Percentiles rank a stretch among this genome's conserved stretches.
Conservation (phyloP, 2,113 vertebrate genomes). For the Thermophis baileyi region DNA sequence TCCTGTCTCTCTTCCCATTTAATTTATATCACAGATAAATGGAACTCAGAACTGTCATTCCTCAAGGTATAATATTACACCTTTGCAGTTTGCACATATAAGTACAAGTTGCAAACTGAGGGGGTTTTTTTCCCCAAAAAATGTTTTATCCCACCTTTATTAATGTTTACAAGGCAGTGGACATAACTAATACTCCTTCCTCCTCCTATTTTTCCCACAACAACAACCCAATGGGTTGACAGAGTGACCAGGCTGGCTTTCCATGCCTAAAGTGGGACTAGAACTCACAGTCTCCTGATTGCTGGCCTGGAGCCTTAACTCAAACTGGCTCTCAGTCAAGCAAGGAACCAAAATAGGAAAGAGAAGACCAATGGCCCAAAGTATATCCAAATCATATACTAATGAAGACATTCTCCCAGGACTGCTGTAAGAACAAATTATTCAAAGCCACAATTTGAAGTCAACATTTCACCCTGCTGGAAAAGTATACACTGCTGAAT, state of each 20-base stretch:
- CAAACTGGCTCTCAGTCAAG: neutral
- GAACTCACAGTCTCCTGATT: neutral
- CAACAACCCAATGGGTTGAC: neutral
- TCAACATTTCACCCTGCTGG: fast-evolving
- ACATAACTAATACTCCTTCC: neutral
- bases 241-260: neutral
- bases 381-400: neutral
- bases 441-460: neutral
- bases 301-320: neutral
- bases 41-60: conserved; percentile 3
- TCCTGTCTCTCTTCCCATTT: conserved; percentile 4
- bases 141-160: neutral
- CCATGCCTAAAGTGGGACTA: neutral
- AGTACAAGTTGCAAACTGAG: neutral
- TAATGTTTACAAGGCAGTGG: neutral
- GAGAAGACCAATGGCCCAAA: neutral
- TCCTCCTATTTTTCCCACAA: neutral
- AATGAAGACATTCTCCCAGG: neutral
- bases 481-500: neutral
- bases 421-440: neutral
- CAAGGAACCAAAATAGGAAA: neutral
- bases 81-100: neutral
- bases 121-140: too few relatives aligned
- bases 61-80: neutral
- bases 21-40: neutral